Evolutionary conservation across 2,888 invertebrate genomes (phyloP), one percentile per base, ranked within the genome.

Genomic region (Parascotia fuliginaria): DNA sequence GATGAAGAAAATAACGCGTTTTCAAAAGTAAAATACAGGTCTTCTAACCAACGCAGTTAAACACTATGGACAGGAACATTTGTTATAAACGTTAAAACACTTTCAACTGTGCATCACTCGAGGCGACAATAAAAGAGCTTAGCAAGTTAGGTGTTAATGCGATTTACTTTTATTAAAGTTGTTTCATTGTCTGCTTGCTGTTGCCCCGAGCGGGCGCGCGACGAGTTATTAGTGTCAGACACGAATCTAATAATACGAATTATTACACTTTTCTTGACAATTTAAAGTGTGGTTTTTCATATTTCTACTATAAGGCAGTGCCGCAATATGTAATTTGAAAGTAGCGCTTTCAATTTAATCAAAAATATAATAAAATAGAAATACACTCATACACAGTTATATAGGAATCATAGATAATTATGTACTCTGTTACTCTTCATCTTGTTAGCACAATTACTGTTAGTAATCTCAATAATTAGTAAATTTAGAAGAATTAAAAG

Each of bases 91-190:
- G 15, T 45, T 38, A 46, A 49, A 37, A 27, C 33, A 38, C 15
- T 43, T 42, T 47, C 45, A 46, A 47, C 55, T 42, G 44, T 31
- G 28, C 59, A 55, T 62, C 56, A 59, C 44, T 67, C 55, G 29
- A 43, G 37, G 57, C 65, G 65, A 69, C 73, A 72, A 75, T 79
- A 76, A 80, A 79, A 77, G 73, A 72, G 77, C 77, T 82, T 80
- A 80, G 64, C 67, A 75, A 81, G 79, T 83, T 78, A 73, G 76
- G 79, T 81, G 81, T 74, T 85, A 85, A 85, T 84, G 68, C 76
- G 75, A 84, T 85, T 83, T 75, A 78, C 83, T 85, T 79, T 83
- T 84, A 84, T 83, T 81, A 83, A 81, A 86, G 77, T 82, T 80
- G 76, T 77, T 75, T 65, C 65, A 73, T 73, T 79, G 77, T 81